Base-by-base conservation (phyloP, 2,888 invertebrate genomes). In the Drepanosiphum platanoidis region DNA sequence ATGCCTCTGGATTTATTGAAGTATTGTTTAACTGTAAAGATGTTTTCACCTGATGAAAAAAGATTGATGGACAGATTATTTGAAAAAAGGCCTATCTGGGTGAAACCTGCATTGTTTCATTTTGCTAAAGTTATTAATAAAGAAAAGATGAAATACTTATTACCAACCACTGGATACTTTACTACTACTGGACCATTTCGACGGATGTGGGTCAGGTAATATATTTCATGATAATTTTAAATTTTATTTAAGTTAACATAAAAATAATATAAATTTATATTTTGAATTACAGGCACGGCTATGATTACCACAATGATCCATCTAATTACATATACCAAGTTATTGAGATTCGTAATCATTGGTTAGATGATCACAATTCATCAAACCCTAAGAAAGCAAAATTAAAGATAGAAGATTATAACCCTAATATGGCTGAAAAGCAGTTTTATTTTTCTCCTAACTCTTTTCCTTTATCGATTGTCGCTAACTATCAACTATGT, bases 181-280 rank as follows among this genome's bases (percentile, higher is more conserved):
- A 77, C 77, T n/a, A 77, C 84, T 68, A 84, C 84, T 58, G 84
- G 84, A 84, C 84, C 84, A 68, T 84, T 84, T 39, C 84, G 84
- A 1, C 84, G 84, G 2, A 84, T 84, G 84, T 84, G 84, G 84
- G 68, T 84, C 9, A 84, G 84, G 84, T 77, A 77, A 83, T 9
- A 66, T 58, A n/a, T 13, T 36, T 52, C 22, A 13, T 32, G 4
- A 27, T 32, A 74, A 11, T n/a, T 72, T 22, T 42, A 64, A n/a
- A 46, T 22, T 61, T 46, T 27, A 9, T 80, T 34, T 30, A 0
- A 64, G 2, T 42, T 36, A n/a, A n/a, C n/a, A 36, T 71, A 22
- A 0, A 70, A 72, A 66, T 42, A 64, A 1, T 32, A 70, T 64
- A 72, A 27, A 72, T 64, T 30, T 66, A 1, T 0, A 27, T 46